Percentiles rank a stretch among this genome's conserved stretches.
Conservation (phyloP, 2,113 vertebrate genomes). For the Scophthalmus maximus region DNA sequence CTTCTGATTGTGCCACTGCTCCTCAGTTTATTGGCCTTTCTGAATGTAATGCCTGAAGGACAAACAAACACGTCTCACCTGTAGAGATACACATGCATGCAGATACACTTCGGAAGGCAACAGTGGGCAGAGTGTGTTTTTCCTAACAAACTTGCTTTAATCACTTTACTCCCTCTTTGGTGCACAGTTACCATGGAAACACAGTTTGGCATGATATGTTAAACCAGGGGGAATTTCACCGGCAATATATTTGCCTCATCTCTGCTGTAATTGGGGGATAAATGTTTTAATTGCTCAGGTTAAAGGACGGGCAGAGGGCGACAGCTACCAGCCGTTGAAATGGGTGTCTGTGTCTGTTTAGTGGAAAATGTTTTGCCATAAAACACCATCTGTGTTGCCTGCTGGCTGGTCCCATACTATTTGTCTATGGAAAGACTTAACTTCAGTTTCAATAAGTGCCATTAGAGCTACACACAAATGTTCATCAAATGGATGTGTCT, state of each 20-base stretch:
- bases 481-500: neutral
- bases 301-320: constrained; percentile 26
- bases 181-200: constrained; percentile 57
- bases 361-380: constrained; percentile 43
- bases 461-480: constrained; percentile 1
- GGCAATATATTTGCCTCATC: constrained; percentile 18
- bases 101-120: constrained; percentile 22
- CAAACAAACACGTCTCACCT: neutral
- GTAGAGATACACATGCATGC: neutral
- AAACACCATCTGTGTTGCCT: constrained; percentile 54
- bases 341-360: constrained; percentile 48
- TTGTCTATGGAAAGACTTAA: constrained; percentile 21
- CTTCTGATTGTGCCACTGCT: neutral
- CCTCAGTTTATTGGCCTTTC: neutral
- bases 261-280: constrained; percentile 42
- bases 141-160: neutral
- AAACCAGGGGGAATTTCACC: constrained; percentile 33
- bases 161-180: constrained; percentile 5
- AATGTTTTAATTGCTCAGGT: constrained; percentile 57
- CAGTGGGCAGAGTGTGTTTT: constrained; percentile 27
- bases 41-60: constrained; percentile 4
- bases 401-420: constrained; percentile 62
- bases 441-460: constrained; percentile 4
- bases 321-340: constrained; percentile 26
- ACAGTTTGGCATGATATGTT: constrained; percentile 35